Evolutionary conservation across 2,888 invertebrate genomes (phyloP), one percentile per base, ranked within the genome.

Genomic region (Venusia cambrica): DNA sequence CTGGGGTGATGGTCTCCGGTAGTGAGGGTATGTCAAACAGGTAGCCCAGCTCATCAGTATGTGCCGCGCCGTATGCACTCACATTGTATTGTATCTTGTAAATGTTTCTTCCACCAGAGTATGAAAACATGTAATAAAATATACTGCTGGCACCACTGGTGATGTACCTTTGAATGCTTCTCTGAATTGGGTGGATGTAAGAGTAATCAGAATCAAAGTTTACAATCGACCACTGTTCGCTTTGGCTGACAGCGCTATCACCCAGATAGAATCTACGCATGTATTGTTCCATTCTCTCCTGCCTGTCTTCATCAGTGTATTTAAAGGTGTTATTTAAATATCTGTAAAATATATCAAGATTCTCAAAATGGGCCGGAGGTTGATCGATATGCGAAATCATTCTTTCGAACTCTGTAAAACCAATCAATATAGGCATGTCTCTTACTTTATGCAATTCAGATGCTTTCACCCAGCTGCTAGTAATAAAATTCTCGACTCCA

Each of bases 81-180:
- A 65, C 28, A 9, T 62, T 71, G 4, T 16, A 6, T 6, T 13
- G 0, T 19, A 18, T 38, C 60, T 64, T 15, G 6, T 5, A 10
- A 2, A 7, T 46, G 45, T 64, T 73, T 30, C 61, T 54, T 3
- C 34, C 56, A 5, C 78, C 73, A 5, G 36, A 45, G 16, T 76
- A 76, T 0, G 65, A 52, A 51, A 80, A 80, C 44, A 73, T 42
- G 12, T 78, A 79, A 6, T 67, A 65, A 28, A 54, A 80, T 7
- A 79, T 58, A 2, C 54, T 31, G 0, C 45, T 40, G 1, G 59
- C 63, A 4, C 44, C 50, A 21, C 44, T 58, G 1, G 56, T 48
- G 1, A 69, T 29, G 41, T 53, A 73, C 22, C 58, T 66, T 2
- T 40, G 31, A 1, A 77, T 53, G 24, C 52, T 60, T 40, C 68